Evolutionary conservation across 2,888 invertebrate genomes (phyloP).

Genomic region (Athripsodes cinereus): DNA sequence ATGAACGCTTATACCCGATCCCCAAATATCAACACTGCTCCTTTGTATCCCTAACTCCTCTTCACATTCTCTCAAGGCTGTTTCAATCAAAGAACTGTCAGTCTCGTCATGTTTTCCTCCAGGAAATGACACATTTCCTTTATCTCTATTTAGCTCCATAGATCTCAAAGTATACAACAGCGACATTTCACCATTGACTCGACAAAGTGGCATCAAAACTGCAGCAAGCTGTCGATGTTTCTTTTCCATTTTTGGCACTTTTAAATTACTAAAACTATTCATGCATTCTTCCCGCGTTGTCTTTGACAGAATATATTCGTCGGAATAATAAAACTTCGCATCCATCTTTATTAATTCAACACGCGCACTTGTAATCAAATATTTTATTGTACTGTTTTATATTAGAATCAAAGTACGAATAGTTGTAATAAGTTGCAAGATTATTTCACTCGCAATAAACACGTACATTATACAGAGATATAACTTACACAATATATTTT

Average conservation of each 20-base stretch:
- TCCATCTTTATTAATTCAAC: background rate
- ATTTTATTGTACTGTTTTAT: no score
- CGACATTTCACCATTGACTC: constrained; percentile 59
- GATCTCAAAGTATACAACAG: constrained; percentile 78
- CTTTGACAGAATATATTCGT: constrained; percentile 46
- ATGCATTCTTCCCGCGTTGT: constrained; percentile 55
- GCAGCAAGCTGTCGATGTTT: constrained; percentile 56
- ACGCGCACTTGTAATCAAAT: no score
- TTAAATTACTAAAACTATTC: constrained; percentile 49
- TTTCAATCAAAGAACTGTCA: constrained; percentile 56
- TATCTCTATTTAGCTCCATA: constrained; percentile 59
- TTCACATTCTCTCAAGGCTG: constrained; percentile 77
- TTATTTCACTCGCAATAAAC: no score
- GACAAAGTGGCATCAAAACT: constrained; percentile 76
- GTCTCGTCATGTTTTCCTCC: constrained; percentile 66
- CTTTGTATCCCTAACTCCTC: constrained; percentile 74
- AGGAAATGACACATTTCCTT: constrained; percentile 80
- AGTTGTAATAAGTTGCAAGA: no score
- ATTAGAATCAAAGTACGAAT: no score
- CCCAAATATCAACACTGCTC: constrained; percentile 63
- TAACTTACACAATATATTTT: no score
- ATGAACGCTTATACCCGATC: constrained; percentile 47
- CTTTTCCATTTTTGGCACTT: constrained; percentile 42
- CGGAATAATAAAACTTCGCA: constrained; percentile 32
- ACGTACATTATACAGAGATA: no score